A percentile compares a stretch with the other conserved stretches of the same genome.
phyloP scores from a whole-genome alignment of 2,113 vertebrate species.

The Orthonyx spaldingii region DNA sequence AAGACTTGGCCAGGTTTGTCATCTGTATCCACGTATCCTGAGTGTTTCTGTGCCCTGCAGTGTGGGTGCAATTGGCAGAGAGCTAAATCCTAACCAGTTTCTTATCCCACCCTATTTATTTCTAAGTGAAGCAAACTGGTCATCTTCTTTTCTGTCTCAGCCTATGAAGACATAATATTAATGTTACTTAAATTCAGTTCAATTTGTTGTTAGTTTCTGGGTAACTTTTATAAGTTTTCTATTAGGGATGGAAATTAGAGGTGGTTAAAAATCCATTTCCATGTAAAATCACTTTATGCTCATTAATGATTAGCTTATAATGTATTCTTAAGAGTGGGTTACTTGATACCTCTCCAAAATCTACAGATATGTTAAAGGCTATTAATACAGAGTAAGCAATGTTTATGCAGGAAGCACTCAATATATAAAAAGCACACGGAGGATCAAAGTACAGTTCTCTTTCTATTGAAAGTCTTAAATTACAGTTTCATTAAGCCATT shows the following conservation, averaged over 20 bases:
- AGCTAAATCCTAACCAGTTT: not conserved
- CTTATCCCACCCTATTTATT: not conserved
- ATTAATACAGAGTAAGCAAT: not conserved
- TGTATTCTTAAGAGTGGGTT: not conserved
- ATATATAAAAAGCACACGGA: not conserved
- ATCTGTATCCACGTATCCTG: not conserved
- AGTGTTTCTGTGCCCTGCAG: not conserved
- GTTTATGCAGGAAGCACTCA: not conserved
- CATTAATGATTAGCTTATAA: not conserved
- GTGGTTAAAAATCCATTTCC: not conserved
- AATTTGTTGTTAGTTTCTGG: not conserved
- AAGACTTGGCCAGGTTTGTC: not conserved
- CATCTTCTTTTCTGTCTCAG: not conserved
- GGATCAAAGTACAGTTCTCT: not conserved
- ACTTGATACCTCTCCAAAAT: not conserved
- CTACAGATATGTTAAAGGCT: not conserved
- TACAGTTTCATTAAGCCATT: not conserved
- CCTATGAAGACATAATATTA: not conserved
- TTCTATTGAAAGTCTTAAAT: not conserved
- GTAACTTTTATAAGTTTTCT: not conserved
- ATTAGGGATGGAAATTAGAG: not conserved
- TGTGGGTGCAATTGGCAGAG: not conserved
- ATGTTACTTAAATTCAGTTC: not conserved
- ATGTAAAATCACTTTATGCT: not conserved
- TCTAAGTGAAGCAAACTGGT: not conserved